Conservation (phyloP, 1,140 invertebrate species). For the Armadillidium nasatum region DNA sequence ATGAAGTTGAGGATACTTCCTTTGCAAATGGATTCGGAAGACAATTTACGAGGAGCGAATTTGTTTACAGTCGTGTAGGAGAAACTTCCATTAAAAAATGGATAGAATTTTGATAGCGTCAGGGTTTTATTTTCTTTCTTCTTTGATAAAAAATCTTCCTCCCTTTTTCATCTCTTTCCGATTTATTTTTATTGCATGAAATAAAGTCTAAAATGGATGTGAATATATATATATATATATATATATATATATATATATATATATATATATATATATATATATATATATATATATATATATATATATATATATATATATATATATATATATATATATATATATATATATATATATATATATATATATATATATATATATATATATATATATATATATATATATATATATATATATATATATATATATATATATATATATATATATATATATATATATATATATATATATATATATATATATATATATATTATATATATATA, state of each 20-base stretch:
- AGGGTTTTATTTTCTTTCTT: neutral
- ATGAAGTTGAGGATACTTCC: neutral
- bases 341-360: too few relatives aligned
- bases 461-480: too few relatives aligned
- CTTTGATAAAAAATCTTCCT: too few relatives aligned
- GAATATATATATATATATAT: neutral
- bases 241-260: too few relatives aligned
- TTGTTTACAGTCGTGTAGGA: neutral
- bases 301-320: too few relatives aligned
- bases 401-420: constrained; percentile 21
- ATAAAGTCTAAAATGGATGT: constrained; percentile 2
- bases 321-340: too few relatives aligned
- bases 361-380: neutral
- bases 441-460: constrained; percentile 20
- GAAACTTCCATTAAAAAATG: neutral
- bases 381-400: constrained; percentile 8
- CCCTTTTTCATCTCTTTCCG: too few relatives aligned
- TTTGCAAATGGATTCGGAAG: neutral
- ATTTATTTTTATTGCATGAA: neutral
- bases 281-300: too few relatives aligned
- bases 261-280: too few relatives aligned
- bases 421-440: constrained; percentile 26
- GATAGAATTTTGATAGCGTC: too few relatives aligned
- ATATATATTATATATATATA: too few relatives aligned
- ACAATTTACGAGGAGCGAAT: neutral